Percentiles rank a stretch among this genome's conserved stretches.
Evolutionary conservation across 2,797 vertebrate genomes (phyloP).

Genomic region (Paedocypris micromegethes): DNA sequence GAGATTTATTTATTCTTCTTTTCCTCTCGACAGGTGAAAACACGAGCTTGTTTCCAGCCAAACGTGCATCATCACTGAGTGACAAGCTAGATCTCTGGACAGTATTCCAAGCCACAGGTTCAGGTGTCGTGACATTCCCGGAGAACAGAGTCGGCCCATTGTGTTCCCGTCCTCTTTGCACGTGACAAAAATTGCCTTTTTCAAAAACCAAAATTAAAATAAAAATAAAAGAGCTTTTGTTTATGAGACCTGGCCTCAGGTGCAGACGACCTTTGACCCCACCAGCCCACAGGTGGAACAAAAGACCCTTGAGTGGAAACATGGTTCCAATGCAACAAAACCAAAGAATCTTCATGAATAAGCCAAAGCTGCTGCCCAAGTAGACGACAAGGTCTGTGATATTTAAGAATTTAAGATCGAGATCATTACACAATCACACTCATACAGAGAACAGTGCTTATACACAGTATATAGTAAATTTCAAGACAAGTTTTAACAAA

Average conservation of each 20-base stretch:
- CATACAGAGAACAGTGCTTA: too few species aligned
- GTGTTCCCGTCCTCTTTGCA: conserved; percentile 30
- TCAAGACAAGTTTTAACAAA: too few species aligned
- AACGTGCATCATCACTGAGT: neutral
- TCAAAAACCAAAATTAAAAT: conserved; percentile 22
- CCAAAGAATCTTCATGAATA: conserved; percentile 29
- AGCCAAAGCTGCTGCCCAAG: neutral
- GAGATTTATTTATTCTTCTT: neutral
- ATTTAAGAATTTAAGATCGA: too few species aligned
- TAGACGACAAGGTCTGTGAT: too few species aligned
- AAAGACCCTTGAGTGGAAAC: conserved; percentile 67
- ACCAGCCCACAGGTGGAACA: conserved; percentile 70
- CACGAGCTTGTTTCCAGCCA: neutral
- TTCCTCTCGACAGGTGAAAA: conserved; percentile 2
- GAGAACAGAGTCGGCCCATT: conserved; percentile 24
- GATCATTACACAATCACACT: too few species aligned
- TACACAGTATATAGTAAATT: too few species aligned
- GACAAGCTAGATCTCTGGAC: neutral
- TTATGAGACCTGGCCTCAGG: conserved; percentile 70
- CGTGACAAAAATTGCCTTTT: conserved; percentile 39
- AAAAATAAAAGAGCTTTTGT: conserved; percentile 41
- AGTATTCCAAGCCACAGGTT: neutral
- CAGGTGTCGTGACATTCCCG: conserved; percentile 38
- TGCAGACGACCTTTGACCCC: conserved; percentile 74
- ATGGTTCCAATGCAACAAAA: conserved; percentile 50